Evolutionary conservation across 2,113 vertebrate genomes (phyloP), one percentile per base, ranked within the genome.

Genomic region (Theristicus caerulescens): DNA sequence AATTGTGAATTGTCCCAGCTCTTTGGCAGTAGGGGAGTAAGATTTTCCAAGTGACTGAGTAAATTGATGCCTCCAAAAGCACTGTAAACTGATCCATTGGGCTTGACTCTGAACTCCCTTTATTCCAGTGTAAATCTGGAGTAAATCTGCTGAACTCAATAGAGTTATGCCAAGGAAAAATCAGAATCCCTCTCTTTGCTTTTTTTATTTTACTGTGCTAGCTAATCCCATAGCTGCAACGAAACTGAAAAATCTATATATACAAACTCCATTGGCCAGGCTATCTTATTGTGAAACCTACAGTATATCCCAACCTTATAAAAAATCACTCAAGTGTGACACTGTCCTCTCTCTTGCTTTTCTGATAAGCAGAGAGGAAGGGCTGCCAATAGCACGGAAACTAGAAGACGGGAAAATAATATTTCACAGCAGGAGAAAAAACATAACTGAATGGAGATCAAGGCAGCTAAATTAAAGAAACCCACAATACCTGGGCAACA

Each of bases 261-360:
- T 67, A 92, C 86, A 87, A 95, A 94, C 76, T 94, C 52, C 51
- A 49, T 64, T 96, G 92, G 91, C 72, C 88, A 72, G 65, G 76
- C 62, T 88, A 65, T 86, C 88, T 96, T 94, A 90, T 52, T 95
- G 88, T 88, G 92, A 97, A 94, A 86, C 82, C 64, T 87, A 70
- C 76, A 67, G 80, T 66, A 80, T 88, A 96, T 55, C 58, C 88
- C 58, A 88, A 62, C 87, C 71, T 91, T 88, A 94, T 94, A 88
- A 97, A 90, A 97, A 95, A 91, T 82, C 93, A 94, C 36, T 78
- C 79, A 90, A 90, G 87, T 78, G 82, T 95, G 72, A 92, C 86
- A 34, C 79, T 73, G 84, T 87, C 81, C 72, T 58, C 88, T 58
- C 55, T 67, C 69, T 69, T 86, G 69, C 87, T 90, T 90, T 92